Base-by-base conservation (phyloP, 2,113 vertebrate genomes). In the Oreotragus oreotragus region DNA sequence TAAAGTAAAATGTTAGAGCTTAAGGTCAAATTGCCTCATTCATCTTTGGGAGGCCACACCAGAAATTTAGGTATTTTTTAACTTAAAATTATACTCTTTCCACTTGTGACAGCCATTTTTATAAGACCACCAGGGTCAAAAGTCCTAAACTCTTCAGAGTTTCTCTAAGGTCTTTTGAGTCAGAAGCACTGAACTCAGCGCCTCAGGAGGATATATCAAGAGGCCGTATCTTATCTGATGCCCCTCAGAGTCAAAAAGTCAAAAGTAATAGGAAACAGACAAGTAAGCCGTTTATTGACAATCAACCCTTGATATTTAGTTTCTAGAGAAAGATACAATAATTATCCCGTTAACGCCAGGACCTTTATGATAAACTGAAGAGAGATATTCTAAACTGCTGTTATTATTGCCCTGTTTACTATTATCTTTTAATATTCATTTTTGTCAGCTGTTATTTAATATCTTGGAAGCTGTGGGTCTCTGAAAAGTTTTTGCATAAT, bases 391-490 rank as follows among this genome's bases (percentile, higher is more conserved):
- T 43, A 30, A 95, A 62, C 15, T 51, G 47, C 51, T 77, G 73
- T 83, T 86, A 23, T 64, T 91, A 91, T 84, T 96, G 49, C 25
- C 58, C 92, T 97, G 55, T 97, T 94, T 97, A 94, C 76, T 90
- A 53, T 62, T 60, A 79, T 17, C 57, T 70, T 86, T 96, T 84
- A 23, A 89, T 91, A 88, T 88, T 73, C 47, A 90, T 76, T 97
- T 92, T 84, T 90, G 47, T 94, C 86, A 76, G 88, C 76, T 96
- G 55, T 88, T 95, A 93, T 92, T 93, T 90, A 95, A 96, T 96
- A 88, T 76, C 55, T 84, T 93, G 96, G 96, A 95, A 91, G 84
- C 90, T 90, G 25, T 47, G 57, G 17, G 83, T 90, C 83, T 95
- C 97, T 62, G 96, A 95, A 94, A 97, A 96, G 62, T 64, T 84